These are phyloP conservation scores for Arctia plantaginis DNA, from an alignment of 2,888 invertebrate species.

Conservation along the genomic window DNA sequence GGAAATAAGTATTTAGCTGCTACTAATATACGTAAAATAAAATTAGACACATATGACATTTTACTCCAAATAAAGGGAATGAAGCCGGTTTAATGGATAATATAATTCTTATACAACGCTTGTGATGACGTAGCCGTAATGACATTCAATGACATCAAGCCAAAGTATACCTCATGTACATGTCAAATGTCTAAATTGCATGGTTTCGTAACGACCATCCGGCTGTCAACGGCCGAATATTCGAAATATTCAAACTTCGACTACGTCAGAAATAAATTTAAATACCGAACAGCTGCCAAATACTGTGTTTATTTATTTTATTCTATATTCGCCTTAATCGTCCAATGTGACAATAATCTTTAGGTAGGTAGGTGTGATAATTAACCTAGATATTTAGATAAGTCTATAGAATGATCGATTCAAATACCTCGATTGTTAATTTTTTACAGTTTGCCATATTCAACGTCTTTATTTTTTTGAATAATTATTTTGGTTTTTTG, in stretches of 20 bases:
- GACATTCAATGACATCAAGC: conserved; percentile 29
- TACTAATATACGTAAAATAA: background rate
- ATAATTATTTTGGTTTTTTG: background rate
- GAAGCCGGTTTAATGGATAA: background rate
- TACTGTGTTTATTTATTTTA: conserved; percentile 59
- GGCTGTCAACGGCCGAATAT: conserved; percentile 49
- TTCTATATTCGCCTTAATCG: conserved; percentile 38
- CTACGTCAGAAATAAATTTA: conserved; percentile 64
- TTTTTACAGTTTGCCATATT: too few species aligned
- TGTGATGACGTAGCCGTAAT: conserved; percentile 26
- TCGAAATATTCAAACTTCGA: conserved; percentile 47
- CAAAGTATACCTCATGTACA: background rate
- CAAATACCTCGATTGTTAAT: too few species aligned
- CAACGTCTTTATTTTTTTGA: too few species aligned
- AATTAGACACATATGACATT: background rate
- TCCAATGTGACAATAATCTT: conserved; percentile 31
- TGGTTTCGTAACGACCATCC: conserved; percentile 41
- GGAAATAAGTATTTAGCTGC: too few species aligned
- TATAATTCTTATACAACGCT: background rate
- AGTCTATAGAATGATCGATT: conserved; percentile 12
- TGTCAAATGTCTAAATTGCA: conserved; percentile 20
- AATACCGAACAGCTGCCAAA: conserved; percentile 62
- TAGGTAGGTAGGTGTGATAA: conserved; percentile 4
- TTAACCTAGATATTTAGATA: conserved; percentile 37
- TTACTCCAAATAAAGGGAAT: background rate